phyloP scores from a whole-genome alignment of 2,888 invertebrate genomes.

The Syritta pipiens region DNA sequence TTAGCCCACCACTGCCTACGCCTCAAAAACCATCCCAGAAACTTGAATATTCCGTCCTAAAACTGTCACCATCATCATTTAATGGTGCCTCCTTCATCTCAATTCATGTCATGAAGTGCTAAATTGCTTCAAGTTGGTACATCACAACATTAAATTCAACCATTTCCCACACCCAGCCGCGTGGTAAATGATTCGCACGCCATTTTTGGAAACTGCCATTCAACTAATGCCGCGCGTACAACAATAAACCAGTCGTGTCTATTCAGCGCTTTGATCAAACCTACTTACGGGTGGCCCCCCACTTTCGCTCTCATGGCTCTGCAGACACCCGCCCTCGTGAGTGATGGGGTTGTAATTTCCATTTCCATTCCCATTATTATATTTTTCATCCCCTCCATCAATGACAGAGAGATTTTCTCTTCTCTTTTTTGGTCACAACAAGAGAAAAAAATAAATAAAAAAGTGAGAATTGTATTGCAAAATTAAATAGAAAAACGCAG shows the following conservation, averaged over 20 bases:
- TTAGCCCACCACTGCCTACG: not conserved
- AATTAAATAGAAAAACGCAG: conserved; percentile 46
- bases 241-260: conserved; percentile 49
- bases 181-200: conserved; percentile 32
- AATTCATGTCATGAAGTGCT: conserved; percentile 62
- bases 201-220: conserved; percentile 46
- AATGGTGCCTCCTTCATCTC: conserved; percentile 33
- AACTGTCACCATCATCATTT: conserved; percentile 34
- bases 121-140: conserved; percentile 57
- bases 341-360: conserved; percentile 67
- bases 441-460: conserved; percentile 25
- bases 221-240: conserved; percentile 54
- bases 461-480: conserved; percentile 18
- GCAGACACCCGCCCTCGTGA: conserved; percentile 16
- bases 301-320: not conserved
- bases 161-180: conserved; percentile 4
- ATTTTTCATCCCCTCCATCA: conserved; percentile 26
- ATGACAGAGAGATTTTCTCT: conserved; percentile 15
- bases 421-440: conserved; percentile 10
- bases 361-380: conserved; percentile 59
- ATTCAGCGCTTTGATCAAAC: conserved; percentile 54
- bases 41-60: not conserved
- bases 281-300: conserved; percentile 17
- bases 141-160: conserved; percentile 55
- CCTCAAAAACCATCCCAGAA: too few relatives aligned